Evolutionary conservation across 2,888 invertebrate species (phyloP).

Genomic region (Parochlus steinenii): DNA sequence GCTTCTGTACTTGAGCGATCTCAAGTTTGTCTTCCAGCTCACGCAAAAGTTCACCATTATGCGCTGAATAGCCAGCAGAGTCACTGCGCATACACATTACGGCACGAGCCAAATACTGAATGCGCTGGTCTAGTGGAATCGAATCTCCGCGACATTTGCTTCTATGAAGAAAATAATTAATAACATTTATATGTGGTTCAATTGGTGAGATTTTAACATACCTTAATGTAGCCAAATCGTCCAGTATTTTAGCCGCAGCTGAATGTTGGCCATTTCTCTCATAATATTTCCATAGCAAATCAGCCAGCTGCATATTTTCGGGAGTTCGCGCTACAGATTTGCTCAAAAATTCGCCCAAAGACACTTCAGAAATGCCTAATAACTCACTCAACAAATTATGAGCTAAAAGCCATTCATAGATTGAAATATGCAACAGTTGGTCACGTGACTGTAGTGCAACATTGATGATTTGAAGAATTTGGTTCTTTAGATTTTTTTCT

Average conservation of each 20-base stretch:
- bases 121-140: slow-evolving; percentile 59
- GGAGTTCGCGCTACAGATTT: slow-evolving; percentile 34
- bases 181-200: neutral
- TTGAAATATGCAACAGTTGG: slow-evolving; percentile 74
- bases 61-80: slow-evolving; percentile 51
- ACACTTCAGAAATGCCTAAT: slow-evolving; percentile 34
- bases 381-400: slow-evolving; percentile 56
- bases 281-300: slow-evolving; percentile 91
- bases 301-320: slow-evolving; percentile 44
- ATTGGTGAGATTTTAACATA: neutral
- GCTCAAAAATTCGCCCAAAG: slow-evolving; percentile 28
- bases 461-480: slow-evolving; percentile 36
- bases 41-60: slow-evolving; percentile 61
- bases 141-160: slow-evolving; percentile 54
- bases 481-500: slow-evolving; percentile 18
- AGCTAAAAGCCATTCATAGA: slow-evolving; percentile 85
- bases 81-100: slow-evolving; percentile 91
- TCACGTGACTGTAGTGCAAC: slow-evolving; percentile 51
- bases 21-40: slow-evolving; percentile 85
- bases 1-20: slow-evolving; percentile 70
- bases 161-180: slow-evolving; percentile 15
- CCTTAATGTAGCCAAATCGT: slow-evolving; percentile 55
- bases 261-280: slow-evolving; percentile 83
- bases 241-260: slow-evolving; percentile 80
- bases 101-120: slow-evolving; percentile 83